Evolutionary conservation across 2,888 invertebrate species (phyloP).

Genomic region (Megastigmus dorsalis): DNA sequence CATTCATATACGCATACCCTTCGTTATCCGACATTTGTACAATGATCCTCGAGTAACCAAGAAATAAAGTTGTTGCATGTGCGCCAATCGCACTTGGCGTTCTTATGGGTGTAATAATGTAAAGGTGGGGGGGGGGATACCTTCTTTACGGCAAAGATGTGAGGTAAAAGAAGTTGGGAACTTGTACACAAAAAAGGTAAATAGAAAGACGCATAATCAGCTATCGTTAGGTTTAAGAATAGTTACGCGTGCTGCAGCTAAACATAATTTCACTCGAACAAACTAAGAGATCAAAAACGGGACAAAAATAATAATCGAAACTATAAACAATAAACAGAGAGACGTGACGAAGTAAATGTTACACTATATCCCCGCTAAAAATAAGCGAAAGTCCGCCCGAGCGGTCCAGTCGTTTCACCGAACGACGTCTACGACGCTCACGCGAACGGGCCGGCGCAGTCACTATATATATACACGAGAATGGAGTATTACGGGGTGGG

Average conservation of each 20-base stretch:
- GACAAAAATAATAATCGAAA: neutral
- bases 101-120: too few relatives aligned
- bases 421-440: conserved; percentile 12
- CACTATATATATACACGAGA: too few relatives aligned
- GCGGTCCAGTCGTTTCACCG: neutral
- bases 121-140: too few relatives aligned
- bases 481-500: conserved; percentile 27
- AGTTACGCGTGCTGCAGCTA: too few relatives aligned
- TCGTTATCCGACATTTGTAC: neutral
- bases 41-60: neutral
- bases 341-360: neutral
- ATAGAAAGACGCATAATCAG: too few relatives aligned
- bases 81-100: neutral
- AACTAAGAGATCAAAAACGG: neutral
- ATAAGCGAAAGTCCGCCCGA: neutral
- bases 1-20: neutral
- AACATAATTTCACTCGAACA: neutral
- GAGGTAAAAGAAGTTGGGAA: neutral
- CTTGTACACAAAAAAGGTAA: too few relatives aligned
- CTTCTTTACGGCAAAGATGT: neutral
- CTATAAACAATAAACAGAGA: neutral
- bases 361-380: too few relatives aligned
- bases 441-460: too few relatives aligned
- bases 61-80: neutral
- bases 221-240: neutral